Conservation (phyloP, 2,888 invertebrate genomes). For the Nephrotoma guestfalica region DNA sequence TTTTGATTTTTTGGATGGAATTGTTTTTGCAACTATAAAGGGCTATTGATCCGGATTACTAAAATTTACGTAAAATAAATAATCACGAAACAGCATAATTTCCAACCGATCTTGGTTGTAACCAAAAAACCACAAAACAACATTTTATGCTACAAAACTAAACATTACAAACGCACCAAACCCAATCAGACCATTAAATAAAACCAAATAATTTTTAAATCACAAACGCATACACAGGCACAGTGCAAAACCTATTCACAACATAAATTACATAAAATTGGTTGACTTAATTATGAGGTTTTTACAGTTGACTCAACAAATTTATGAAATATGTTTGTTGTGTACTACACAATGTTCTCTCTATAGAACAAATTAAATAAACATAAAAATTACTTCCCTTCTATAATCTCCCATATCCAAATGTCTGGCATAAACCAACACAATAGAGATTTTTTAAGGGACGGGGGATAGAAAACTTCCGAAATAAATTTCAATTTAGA, state of each 20-base stretch:
- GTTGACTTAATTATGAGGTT: not conserved
- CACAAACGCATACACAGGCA: not conserved
- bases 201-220: not conserved
- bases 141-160: not conserved
- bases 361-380: not conserved
- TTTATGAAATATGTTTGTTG: not conserved
- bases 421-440: not conserved
- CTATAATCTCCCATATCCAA: not conserved
- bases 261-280: not conserved
- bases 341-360: not conserved
- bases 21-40: too few species aligned
- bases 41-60: too few species aligned
- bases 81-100: not conserved
- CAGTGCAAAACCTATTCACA: not conserved
- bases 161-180: not conserved
- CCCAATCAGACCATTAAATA: not conserved
- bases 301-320: not conserved
- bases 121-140: not conserved
- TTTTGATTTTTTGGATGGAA: too few species aligned
- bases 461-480: not conserved
- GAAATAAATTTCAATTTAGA: not conserved
- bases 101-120: not conserved
- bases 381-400: not conserved
- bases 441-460: not conserved
- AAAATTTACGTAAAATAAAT: not conserved